A percentile compares a stretch with the other conserved stretches of the same genome.
Conservation (phyloP, 2,113 vertebrate genomes). For the Nettapus auritus region DNA sequence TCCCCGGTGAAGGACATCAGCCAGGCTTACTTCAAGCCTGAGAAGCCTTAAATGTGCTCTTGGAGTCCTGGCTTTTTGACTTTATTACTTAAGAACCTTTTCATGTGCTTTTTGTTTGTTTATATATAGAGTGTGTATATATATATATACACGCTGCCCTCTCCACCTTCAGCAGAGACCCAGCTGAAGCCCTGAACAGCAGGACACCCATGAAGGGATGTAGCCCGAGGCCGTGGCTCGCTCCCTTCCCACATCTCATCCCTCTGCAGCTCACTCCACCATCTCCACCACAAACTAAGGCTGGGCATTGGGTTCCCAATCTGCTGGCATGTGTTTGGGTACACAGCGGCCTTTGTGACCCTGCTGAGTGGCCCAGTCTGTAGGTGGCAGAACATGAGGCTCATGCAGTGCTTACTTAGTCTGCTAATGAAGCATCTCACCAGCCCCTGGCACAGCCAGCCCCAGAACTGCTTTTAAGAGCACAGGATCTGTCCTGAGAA, state of each 20-base stretch:
- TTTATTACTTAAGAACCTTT: not conserved
- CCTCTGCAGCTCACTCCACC: accelerated
- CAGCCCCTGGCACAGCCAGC: not conserved
- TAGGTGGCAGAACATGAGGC: not conserved
- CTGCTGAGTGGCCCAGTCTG: not conserved
- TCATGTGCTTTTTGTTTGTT: not conserved
- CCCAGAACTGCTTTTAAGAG: not conserved
- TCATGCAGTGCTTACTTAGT: not conserved
- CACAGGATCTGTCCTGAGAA: not conserved
- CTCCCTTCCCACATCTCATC: accelerated
- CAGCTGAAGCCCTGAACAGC: no score
- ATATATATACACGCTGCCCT: no score
- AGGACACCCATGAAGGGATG: no score
- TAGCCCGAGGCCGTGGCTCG: not conserved
- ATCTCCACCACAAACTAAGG: accelerated
- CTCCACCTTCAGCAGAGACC: no score
- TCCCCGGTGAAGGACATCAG: not conserved
- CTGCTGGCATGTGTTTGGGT: not conserved
- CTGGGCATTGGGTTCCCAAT: not conserved
- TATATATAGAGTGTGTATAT: not conserved
- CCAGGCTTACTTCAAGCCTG: not conserved
- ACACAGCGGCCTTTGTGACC: accelerated
- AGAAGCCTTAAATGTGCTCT: not conserved
- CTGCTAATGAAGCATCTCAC: not conserved
- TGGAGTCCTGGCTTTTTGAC: not conserved